Base-by-base conservation (phyloP, 2,113 vertebrate genomes). In the Urocitellus parryii region DNA sequence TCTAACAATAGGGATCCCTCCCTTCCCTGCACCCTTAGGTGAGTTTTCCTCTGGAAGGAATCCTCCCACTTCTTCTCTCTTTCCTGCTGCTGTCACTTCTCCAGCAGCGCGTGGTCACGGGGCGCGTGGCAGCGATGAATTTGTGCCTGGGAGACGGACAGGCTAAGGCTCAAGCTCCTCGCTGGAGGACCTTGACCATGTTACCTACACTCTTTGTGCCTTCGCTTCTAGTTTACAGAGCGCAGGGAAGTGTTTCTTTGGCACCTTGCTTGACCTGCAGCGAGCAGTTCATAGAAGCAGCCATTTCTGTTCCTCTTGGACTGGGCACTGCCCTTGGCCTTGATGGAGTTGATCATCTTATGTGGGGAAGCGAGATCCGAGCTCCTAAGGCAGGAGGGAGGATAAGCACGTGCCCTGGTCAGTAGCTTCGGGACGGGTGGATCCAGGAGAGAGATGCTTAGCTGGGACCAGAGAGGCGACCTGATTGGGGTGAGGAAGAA, bases 1-100 rank as follows among this genome's bases (percentile, higher is more conserved):
- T 84, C 96, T 97, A 95, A 97, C 84, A 82, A 95, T 95, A 95
- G 93, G 87, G 87, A 92, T 95, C 80, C 45, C 45, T 74, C 70
- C 92, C 0, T 0, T 88, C 45, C 1, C 68, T 45, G 82, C 94
- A 56, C 37, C 79, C 91, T 90, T 73, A 2, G 91, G 91, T 76
- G 10, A 82, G 53, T 83, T 95, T 89, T 74, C 58, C 90, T 94
- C 27, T 80, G 79, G 91, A 84, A 96, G 70, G 79, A 90, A 67
- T 61, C 95, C 93, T 91, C 96, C 96, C 83, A 91, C 93, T 42
- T 56, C 27, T 29, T 65, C 73, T 79, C 72, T 24, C 4, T 82
- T 25, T 78, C 48, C 27, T 10, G 2, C 56, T 65, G 95, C 90
- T 83, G 91, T 92, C 94, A 91, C 13, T 32, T 73, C 92, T 20